Conservation (phyloP, 2,888 invertebrate genomes). For the Napeogenes inachia region DNA sequence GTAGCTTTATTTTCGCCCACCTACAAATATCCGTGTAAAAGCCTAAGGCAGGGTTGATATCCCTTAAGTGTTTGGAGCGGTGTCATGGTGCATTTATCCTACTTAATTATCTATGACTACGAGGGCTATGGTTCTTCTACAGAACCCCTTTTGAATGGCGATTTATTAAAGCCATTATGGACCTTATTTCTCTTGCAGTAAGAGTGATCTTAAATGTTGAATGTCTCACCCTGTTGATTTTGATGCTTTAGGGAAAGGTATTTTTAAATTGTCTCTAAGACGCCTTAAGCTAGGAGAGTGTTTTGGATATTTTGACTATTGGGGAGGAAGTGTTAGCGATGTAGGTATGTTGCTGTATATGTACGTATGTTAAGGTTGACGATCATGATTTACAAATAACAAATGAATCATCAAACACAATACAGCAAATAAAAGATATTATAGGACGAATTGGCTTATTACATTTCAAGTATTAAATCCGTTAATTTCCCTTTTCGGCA, state of each 20-base stretch:
- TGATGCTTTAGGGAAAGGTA: slow-evolving; percentile 10
- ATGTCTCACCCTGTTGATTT: slow-evolving; percentile 10
- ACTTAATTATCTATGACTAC: slow-evolving; percentile 31
- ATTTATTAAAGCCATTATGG: not conserved
- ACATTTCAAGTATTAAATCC: too few relatives aligned
- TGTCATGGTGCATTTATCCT: slow-evolving; percentile 39
- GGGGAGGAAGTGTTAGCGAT: not conserved
- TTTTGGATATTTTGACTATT: slow-evolving; percentile 8
- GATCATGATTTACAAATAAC: slow-evolving; percentile 2
- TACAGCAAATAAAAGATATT: not conserved
- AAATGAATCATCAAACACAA: slow-evolving; percentile 2
- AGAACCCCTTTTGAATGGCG: not conserved
- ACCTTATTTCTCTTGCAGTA: slow-evolving; percentile 1
- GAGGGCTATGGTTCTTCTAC: slow-evolving; percentile 1
- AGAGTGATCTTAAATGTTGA: not conserved
- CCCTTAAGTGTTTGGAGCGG: slow-evolving; percentile 28
- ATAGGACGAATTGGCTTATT: not conserved
- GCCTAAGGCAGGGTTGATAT: slow-evolving; percentile 12
- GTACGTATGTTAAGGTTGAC: not conserved
- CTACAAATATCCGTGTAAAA: slow-evolving; percentile 14
- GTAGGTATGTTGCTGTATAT: not conserved
- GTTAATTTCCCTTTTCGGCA: too few relatives aligned
- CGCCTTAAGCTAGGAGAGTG: slow-evolving; percentile 16
- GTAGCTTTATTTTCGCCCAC: not conserved
- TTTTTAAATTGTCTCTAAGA: slow-evolving; percentile 22